Evolutionary conservation across 2,113 vertebrate species (phyloP).

Genomic region (Abramis brama): DNA sequence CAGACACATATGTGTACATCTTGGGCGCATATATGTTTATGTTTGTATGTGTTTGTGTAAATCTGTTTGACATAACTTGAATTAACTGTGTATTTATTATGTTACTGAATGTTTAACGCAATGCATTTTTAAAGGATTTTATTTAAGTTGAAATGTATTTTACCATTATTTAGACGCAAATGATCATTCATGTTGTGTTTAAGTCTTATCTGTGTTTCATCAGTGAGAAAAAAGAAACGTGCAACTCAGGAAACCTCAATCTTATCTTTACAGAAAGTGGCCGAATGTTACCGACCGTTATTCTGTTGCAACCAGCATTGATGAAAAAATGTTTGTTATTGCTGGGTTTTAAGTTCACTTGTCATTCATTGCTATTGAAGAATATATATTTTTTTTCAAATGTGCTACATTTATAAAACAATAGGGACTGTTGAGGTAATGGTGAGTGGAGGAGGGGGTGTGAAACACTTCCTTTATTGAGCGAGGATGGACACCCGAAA

Average conservation of each 20-base stretch:
- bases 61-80: too few relatives aligned
- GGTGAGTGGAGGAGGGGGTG: background rate
- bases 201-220: background rate
- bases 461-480: background rate
- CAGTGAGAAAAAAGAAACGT: background rate
- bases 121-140: background rate
- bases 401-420: too few relatives aligned
- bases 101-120: background rate
- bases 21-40: too few relatives aligned
- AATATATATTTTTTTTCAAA: background rate
- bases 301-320: background rate
- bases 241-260: slow-evolving; percentile 7
- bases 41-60: too few relatives aligned
- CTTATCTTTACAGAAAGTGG: background rate
- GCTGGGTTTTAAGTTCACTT: too few relatives aligned
- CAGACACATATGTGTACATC: too few relatives aligned
- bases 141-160: too few relatives aligned
- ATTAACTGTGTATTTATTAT: background rate
- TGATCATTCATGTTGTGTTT: background rate
- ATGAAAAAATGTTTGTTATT: too few relatives aligned
- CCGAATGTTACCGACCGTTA: background rate
- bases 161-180: too few relatives aligned
- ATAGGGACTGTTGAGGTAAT: background rate
- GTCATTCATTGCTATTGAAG: background rate
- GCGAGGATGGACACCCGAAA: too few relatives aligned